These are phyloP conservation scores for Nautilus pompilius DNA, from an alignment of 1,140 invertebrate species.

Conservation along the genomic window DNA sequence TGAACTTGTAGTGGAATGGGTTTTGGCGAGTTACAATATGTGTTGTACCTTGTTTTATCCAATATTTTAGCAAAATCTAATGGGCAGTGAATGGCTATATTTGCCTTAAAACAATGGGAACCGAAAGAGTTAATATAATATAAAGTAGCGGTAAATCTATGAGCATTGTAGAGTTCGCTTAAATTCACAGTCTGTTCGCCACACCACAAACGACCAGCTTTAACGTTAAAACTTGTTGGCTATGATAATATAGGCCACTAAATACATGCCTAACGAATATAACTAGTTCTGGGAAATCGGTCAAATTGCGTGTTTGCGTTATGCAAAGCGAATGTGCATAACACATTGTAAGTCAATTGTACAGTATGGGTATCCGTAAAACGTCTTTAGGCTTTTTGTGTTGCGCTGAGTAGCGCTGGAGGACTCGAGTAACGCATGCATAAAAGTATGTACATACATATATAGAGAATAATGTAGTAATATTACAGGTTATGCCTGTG, in stretches of 20 bases:
- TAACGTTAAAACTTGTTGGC: not conserved
- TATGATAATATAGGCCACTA: not conserved
- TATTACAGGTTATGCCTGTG: not conserved
- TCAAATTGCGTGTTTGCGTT: not conserved
- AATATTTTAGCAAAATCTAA: too few relatives aligned
- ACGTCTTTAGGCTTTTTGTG: too few relatives aligned
- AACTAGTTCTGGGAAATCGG: not conserved
- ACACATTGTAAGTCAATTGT: not conserved
- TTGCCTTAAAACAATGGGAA: too few relatives aligned
- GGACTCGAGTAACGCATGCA: not conserved
- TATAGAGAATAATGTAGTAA: not conserved
- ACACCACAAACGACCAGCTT: not conserved
- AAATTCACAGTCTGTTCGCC: not conserved
- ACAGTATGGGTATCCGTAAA: not conserved
- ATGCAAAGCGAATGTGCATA: not conserved
- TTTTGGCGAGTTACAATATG: too few relatives aligned
- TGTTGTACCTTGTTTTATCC: too few relatives aligned
- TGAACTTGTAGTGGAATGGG: too few relatives aligned
- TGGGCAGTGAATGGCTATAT: too few relatives aligned
- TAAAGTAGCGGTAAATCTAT: not conserved
- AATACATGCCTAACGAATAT: not conserved
- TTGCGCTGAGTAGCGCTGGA: not conserved
- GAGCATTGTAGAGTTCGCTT: not conserved
- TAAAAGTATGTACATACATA: not conserved
- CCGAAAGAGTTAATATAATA: too few relatives aligned